These are phyloP conservation scores for Corythaeola cristata DNA, from an alignment of 2,113 vertebrate genomes.

Conservation along the genomic window DNA sequence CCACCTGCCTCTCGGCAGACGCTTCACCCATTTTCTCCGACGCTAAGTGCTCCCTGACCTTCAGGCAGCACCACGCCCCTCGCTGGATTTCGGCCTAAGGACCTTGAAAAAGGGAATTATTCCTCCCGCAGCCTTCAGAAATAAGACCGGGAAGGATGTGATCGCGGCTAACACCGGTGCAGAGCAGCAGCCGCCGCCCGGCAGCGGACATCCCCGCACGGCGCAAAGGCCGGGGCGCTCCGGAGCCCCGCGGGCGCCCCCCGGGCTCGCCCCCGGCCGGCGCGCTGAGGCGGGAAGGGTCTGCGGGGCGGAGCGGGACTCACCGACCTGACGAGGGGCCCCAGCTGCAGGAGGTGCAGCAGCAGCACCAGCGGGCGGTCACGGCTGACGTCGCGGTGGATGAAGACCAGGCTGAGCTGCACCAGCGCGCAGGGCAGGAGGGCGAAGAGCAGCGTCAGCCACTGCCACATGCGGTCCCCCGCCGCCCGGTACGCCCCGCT, in stretches of 20 bases:
- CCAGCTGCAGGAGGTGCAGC: constrained; percentile 93
- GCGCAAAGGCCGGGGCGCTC: neutral
- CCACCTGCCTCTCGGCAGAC: neutral
- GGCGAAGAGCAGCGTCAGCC: constrained; percentile 91
- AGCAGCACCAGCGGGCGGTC: constrained; percentile 92
- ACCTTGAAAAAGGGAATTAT: fast-evolving
- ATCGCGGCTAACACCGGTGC: neutral
- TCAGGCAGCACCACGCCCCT: neutral
- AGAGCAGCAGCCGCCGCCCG: neutral
- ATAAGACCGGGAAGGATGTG: fast-evolving
- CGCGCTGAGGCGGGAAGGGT: neutral
- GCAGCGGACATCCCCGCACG: neutral
- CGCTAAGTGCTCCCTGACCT: fast-evolving
- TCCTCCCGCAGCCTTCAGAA: neutral
- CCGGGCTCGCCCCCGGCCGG: neutral
- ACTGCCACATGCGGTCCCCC: constrained; percentile 92
- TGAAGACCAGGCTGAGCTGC: constrained; percentile 93
- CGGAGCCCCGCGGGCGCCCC: neutral
- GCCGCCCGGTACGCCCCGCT: constrained; percentile 87
- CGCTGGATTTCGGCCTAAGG: neutral
- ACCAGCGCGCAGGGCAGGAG: constrained; percentile 90
- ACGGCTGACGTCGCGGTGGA: constrained; percentile 92
- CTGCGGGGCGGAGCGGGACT: neutral
- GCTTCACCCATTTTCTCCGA: neutral
- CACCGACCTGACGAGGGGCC: constrained; percentile 91